Evolutionary conservation across 2,797 vertebrate species (phyloP).

Genomic region (Graptemys geographica): DNA sequence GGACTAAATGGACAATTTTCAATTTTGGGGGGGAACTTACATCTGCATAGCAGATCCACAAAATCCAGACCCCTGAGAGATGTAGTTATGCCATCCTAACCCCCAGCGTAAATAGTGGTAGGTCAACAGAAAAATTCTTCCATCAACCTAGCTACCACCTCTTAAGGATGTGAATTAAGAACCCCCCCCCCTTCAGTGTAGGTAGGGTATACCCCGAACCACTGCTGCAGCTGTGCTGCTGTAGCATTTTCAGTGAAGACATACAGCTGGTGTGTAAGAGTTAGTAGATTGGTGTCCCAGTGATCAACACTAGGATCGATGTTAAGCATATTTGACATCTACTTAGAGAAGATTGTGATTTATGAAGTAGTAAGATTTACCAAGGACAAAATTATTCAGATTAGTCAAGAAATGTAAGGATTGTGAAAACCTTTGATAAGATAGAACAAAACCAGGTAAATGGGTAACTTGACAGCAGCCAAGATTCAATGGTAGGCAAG

Average conservation of each 20-base stretch:
- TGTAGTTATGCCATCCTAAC: neutral
- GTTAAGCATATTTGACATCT: slow-evolving; percentile 20
- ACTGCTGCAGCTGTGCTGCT: neutral
- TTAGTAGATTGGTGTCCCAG: slow-evolving; percentile 39
- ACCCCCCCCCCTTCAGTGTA: neutral
- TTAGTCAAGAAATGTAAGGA: slow-evolving; percentile 23
- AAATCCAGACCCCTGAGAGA: neutral
- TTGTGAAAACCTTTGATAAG: neutral
- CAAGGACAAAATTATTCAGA: slow-evolving; percentile 30
- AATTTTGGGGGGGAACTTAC: neutral
- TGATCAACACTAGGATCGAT: neutral
- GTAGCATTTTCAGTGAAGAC: neutral
- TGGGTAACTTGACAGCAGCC: neutral
- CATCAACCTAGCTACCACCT: neutral
- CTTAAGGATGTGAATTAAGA: neutral
- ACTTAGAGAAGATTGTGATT: slow-evolving; percentile 31
- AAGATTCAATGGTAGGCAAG: neutral
- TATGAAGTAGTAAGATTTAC: slow-evolving; percentile 49
- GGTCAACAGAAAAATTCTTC: neutral
- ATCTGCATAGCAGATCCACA: neutral
- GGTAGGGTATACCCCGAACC: neutral
- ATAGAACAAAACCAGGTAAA: neutral
- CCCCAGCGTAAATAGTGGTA: neutral
- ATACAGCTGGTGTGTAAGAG: neutral
- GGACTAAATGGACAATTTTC: slow-evolving; percentile 4